Conservation (phyloP, 2,888 invertebrate species). For the Orthosia cruda region DNA sequence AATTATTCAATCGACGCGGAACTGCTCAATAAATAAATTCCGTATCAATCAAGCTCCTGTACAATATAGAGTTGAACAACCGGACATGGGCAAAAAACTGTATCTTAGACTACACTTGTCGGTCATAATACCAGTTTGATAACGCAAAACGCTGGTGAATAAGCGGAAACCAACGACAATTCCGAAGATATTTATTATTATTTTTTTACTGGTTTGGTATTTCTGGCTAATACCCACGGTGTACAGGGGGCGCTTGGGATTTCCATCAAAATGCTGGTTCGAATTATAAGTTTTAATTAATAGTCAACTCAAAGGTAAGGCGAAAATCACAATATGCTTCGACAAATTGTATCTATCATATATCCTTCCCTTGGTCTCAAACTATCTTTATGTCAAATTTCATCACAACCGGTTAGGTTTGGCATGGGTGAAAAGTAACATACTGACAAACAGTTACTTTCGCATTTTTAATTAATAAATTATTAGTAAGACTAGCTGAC, state of each 20-base stretch:
- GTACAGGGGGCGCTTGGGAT: background rate
- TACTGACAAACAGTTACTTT: too few relatives aligned
- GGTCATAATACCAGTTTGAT: slow-evolving; percentile 27
- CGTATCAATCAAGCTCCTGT: slow-evolving; percentile 31
- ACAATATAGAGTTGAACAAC: slow-evolving; percentile 61
- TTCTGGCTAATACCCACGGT: background rate
- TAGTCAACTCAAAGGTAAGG: too few relatives aligned
- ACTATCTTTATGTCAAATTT: too few relatives aligned
- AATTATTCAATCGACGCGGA: slow-evolving; percentile 60
- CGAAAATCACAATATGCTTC: too few relatives aligned
- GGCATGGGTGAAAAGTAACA: too few relatives aligned
- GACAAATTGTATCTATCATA: too few relatives aligned
- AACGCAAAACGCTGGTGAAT: slow-evolving; percentile 37
- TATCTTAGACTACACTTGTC: background rate
- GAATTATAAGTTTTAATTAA: too few relatives aligned
- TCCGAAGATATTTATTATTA: background rate
- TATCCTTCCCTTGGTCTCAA: too few relatives aligned
- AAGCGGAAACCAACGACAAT: slow-evolving; percentile 22
- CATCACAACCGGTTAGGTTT: too few relatives aligned
- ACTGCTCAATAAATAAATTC: slow-evolving; percentile 48
- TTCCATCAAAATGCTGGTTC: background rate
- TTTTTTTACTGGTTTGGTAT: background rate
- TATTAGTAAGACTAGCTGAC: too few relatives aligned
- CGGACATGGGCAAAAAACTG: slow-evolving; percentile 60
- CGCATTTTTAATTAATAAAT: too few relatives aligned